Conservation (phyloP, 2,113 vertebrate species). For the Pogona vitticeps region DNA sequence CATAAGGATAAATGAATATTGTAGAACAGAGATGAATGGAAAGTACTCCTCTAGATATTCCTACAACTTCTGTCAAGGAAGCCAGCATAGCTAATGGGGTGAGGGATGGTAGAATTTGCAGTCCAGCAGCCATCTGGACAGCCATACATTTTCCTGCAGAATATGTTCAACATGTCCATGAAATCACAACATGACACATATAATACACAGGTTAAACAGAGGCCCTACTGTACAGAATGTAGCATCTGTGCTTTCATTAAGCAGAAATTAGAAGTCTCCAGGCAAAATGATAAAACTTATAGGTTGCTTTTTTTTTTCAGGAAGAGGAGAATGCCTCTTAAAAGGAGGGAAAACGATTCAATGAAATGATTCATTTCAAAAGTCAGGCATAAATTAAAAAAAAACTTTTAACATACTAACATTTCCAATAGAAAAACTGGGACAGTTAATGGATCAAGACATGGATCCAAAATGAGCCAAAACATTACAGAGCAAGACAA, state of each 20-base stretch:
- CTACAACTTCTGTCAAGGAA: neutral
- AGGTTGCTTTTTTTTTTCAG: neutral
- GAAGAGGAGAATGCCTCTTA: neutral
- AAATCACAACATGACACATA: neutral
- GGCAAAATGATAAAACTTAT: neutral
- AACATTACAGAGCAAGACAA: constrained; percentile 32
- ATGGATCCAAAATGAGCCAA: constrained; percentile 28
- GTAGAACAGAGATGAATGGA: neutral
- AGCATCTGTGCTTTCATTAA: no score
- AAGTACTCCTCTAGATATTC: neutral
- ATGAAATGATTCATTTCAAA: constrained; percentile 61
- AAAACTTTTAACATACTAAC: constrained; percentile 23
- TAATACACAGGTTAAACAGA: neutral
- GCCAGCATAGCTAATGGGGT: neutral
- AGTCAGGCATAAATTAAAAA: constrained; percentile 31
- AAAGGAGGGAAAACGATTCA: neutral
- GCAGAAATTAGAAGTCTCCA: neutral
- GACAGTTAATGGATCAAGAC: constrained; percentile 16
- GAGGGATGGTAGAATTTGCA: neutral
- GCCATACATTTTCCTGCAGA: neutral
- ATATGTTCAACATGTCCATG: neutral
- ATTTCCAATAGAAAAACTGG: constrained; percentile 45
- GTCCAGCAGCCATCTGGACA: neutral
- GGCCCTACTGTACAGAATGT: neutral
- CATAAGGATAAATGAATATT: neutral